phyloP scores from a whole-genome alignment of 2,113 vertebrate genomes.

The Vulpes vulpes region DNA sequence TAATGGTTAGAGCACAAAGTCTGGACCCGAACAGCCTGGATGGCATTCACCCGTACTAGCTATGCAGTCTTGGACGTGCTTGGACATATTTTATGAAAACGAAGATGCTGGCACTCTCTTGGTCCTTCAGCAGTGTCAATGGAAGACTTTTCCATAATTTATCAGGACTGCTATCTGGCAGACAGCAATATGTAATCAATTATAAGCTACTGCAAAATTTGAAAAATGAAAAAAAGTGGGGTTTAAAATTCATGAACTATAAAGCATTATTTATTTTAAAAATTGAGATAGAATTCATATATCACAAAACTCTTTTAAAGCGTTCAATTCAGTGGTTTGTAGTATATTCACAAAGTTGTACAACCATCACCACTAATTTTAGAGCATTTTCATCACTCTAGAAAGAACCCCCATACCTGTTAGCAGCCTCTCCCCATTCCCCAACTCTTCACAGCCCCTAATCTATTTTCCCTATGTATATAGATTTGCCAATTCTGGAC shows the following conservation, averaged over 20 bases:
- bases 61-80: not conserved
- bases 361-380: not conserved
- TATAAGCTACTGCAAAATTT: not conserved
- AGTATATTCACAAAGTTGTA: too few relatives aligned
- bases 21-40: not conserved
- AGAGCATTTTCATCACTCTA: not conserved
- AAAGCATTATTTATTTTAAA: conserved; percentile 4
- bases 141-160: not conserved
- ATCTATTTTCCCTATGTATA: not conserved
- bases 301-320: too few relatives aligned
- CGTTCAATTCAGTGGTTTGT: too few relatives aligned
- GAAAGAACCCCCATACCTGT: not conserved
- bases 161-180: not conserved
- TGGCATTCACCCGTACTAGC: not conserved
- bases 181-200: not conserved
- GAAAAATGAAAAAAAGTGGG: not conserved
- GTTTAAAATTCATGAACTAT: not conserved
- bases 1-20: not conserved
- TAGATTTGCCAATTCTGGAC: not conserved
- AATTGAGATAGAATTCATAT: not conserved
- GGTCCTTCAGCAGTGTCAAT: not conserved
- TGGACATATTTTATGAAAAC: not conserved
- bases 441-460: not conserved
- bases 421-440: not conserved
- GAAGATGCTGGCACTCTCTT: not conserved